These are phyloP conservation scores for Hippocampus zosterae DNA, from an alignment of 2,113 vertebrate species.

Conservation along the genomic window DNA sequence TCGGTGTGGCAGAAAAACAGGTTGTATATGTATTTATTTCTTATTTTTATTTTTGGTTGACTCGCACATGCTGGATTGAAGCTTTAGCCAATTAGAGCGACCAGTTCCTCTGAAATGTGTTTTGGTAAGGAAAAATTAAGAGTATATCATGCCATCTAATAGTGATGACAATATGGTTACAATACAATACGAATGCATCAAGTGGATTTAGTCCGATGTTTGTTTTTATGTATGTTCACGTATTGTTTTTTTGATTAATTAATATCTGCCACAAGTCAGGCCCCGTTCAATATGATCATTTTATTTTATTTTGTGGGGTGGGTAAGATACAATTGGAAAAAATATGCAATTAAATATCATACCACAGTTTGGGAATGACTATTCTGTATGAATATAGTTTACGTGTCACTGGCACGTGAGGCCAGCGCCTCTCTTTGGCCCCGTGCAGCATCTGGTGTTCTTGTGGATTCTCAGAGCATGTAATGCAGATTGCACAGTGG, in stretches of 20 bases:
- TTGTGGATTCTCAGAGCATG: constrained; percentile 25
- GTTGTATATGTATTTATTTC: neutral
- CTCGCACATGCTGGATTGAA: constrained; percentile 17
- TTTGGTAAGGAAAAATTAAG: neutral
- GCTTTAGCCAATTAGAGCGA: constrained; percentile 13
- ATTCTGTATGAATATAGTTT: constrained; percentile 8
- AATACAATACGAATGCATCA: neutral
- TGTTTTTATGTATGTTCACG: neutral
- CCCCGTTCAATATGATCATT: too few species aligned
- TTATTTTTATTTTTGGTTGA: neutral
- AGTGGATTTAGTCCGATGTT: neutral
- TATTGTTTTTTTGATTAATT: neutral
- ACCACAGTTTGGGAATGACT: neutral
- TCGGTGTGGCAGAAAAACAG: neutral
- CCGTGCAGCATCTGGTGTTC: constrained; percentile 38
- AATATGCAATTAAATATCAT: neutral
- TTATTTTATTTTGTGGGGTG: neutral
- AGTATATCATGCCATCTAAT: neutral
- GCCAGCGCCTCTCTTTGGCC: constrained; percentile 20
- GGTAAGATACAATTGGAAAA: neutral
- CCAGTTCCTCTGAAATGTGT: neutral
- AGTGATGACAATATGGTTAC: neutral
- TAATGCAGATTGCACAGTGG: constrained; percentile 37
- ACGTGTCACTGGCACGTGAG: constrained; percentile 4
- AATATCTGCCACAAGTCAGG: neutral